Conservation (phyloP, 1,140 invertebrate species). For the Neodiprion pinetum region DNA sequence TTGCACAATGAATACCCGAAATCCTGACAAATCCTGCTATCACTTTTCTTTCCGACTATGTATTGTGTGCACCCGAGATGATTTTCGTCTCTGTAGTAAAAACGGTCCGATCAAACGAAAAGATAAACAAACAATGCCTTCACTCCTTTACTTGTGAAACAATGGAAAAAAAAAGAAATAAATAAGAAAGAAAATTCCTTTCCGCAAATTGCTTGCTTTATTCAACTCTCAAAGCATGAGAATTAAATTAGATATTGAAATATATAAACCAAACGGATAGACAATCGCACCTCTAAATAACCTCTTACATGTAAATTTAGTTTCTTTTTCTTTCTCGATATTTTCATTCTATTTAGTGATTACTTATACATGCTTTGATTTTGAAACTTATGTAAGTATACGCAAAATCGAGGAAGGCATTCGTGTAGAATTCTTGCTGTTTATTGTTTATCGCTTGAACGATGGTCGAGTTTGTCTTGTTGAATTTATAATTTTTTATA, state of each 20-base stretch:
- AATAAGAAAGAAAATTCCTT: not conserved
- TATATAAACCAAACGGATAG: conserved; percentile 32
- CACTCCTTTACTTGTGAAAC: not conserved
- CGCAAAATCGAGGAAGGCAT: too few species aligned
- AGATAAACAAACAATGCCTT: not conserved
- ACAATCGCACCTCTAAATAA: conserved; percentile 22
- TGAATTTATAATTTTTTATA: too few species aligned
- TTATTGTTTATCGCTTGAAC: too few species aligned
- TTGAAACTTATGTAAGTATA: too few species aligned
- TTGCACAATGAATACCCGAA: too few species aligned
- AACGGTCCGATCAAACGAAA: not conserved
- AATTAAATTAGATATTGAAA: not conserved
- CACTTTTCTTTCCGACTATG: too few species aligned
- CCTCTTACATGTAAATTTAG: not conserved
- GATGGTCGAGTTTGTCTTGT: too few species aligned
- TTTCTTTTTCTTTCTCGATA: not conserved
- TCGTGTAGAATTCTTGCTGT: too few species aligned
- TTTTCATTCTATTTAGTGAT: not conserved
- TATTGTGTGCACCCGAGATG: too few species aligned
- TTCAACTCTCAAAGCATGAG: conserved; percentile 19
- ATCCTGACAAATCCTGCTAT: too few species aligned
- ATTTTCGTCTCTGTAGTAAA: too few species aligned
- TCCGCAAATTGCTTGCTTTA: conserved; percentile 22
- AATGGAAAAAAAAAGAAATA: not conserved
- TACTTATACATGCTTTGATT: too few species aligned